These are phyloP conservation scores for Tachystola acroxantha DNA, from an alignment of 2,888 invertebrate genomes.

Conservation along the genomic window DNA sequence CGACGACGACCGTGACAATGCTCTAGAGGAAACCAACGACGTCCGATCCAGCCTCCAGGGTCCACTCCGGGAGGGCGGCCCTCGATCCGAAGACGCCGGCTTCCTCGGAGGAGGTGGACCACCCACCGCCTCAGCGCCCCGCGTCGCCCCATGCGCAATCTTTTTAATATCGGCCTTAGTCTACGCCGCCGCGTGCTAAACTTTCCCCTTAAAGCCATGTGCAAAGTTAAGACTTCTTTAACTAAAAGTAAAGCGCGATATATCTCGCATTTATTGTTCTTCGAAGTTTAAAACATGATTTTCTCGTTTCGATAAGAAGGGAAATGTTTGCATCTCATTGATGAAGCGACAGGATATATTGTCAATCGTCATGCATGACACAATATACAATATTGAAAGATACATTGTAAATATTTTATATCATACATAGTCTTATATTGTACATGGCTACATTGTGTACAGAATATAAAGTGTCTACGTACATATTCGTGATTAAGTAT, in stretches of 20 bases:
- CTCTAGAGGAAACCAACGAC: conserved; percentile 64
- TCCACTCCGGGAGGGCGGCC: conserved; percentile 79
- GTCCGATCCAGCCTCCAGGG: conserved; percentile 83
- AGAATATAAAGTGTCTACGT: background rate
- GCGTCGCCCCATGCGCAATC: conserved; percentile 35
- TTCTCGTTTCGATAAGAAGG: conserved; percentile 21
- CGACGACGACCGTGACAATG: conserved; percentile 60
- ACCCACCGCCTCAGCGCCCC: conserved; percentile 33
- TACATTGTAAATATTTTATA: no score
- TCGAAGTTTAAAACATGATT: conserved; percentile 30
- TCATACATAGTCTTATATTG: conserved; percentile 10
- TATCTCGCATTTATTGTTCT: conserved; percentile 35
- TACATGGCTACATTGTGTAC: conserved; percentile 13
- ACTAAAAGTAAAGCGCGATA: conserved; percentile 20
- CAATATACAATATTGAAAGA: no score
- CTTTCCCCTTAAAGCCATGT: conserved; percentile 47
- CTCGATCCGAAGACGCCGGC: conserved; percentile 63
- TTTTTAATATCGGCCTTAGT: conserved; percentile 58
- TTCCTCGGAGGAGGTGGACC: conserved; percentile 60
- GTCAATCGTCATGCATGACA: no score
- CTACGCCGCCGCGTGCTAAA: conserved; percentile 54
- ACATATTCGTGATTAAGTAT: background rate
- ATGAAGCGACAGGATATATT: no score
- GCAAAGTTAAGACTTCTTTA: conserved; percentile 36
- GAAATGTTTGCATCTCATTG: background rate